Evolutionary conservation across 2,888 invertebrate genomes (phyloP).

Genomic region (Torymus auratus): DNA sequence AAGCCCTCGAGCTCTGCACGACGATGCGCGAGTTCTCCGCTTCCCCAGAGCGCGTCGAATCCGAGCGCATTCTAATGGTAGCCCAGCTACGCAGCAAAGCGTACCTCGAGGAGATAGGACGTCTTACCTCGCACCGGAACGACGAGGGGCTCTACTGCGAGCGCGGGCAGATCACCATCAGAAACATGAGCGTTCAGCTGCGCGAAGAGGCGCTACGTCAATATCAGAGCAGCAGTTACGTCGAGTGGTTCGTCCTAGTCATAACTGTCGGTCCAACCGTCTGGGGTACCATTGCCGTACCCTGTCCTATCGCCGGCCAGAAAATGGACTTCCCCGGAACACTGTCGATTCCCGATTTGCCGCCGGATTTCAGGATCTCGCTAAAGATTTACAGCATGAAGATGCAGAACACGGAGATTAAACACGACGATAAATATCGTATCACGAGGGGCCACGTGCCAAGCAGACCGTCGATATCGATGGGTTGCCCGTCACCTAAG

Average conservation of each 20-base stretch:
- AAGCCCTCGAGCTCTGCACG: conserved; percentile 77
- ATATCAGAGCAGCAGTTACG: conserved; percentile 60
- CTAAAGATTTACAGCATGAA: conserved; percentile 78
- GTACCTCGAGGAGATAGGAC: conserved; percentile 63
- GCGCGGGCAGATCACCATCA: conserved; percentile 62
- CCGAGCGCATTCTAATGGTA: conserved; percentile 77
- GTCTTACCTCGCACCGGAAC: conserved; percentile 31
- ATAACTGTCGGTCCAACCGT: conserved; percentile 69
- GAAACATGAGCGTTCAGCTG: conserved; percentile 63
- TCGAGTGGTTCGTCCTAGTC: conserved; percentile 73
- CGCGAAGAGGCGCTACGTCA: conserved; percentile 57
- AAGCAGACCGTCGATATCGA: conserved; percentile 55
- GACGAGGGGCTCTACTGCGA: conserved; percentile 43
- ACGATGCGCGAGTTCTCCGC: conserved; percentile 76
- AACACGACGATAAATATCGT: conserved; percentile 72
- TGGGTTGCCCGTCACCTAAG: conserved; percentile 68
- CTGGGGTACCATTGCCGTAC: conserved; percentile 66
- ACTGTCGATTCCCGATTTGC: conserved; percentile 71
- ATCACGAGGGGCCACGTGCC: conserved; percentile 49
- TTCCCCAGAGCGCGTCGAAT: conserved; percentile 78
- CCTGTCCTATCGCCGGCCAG: conserved; percentile 61
- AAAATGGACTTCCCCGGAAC: conserved; percentile 67
- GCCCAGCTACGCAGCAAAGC: conserved; percentile 67
- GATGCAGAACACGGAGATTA: conserved; percentile 62
- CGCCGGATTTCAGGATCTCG: conserved; percentile 74